A percentile compares a stretch with the other conserved stretches of the same genome.
These are phyloP conservation scores for Cichlasoma orientale DNA, from an alignment of 2,797 vertebrate species.

Conservation along the genomic window DNA sequence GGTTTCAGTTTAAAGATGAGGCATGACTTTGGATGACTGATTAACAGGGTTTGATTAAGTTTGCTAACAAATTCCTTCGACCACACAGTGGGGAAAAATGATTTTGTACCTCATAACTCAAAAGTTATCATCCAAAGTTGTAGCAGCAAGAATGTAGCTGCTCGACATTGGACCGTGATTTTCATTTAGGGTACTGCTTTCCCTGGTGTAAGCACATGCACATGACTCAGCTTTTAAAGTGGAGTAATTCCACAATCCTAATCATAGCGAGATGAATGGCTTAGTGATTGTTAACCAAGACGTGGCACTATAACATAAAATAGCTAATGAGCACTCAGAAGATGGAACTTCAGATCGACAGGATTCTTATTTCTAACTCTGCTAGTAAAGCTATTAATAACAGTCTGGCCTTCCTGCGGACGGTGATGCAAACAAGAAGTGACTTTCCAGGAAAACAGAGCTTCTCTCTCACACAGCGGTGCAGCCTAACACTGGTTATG, in stretches of 20 bases:
- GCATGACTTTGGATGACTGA: conserved; percentile 10
- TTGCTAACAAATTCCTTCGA: background rate
- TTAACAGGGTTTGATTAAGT: conserved; percentile 7
- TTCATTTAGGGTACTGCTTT: conserved; percentile 1
- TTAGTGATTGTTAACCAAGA: conserved; percentile 43
- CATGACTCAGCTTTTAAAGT: background rate
- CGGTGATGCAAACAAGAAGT: conserved; percentile 48
- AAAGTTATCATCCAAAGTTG: background rate
- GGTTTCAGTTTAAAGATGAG: conserved; percentile 8
- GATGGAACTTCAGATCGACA: conserved; percentile 57
- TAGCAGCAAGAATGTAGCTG: background rate
- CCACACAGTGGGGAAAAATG: background rate
- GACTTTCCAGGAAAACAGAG: conserved; percentile 57
- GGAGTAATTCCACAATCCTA: conserved; percentile 45
- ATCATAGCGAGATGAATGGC: conserved; percentile 45
- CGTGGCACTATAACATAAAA: conserved; percentile 27
- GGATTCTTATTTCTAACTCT: conserved; percentile 55
- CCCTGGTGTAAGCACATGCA: background rate
- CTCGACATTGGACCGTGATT: background rate
- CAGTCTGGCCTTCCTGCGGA: conserved; percentile 30
- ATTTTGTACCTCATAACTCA: conserved; percentile 2
- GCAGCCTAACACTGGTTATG: conserved; percentile 16
- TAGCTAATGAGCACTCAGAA: conserved; percentile 45
- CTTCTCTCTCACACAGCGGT: conserved; percentile 19
- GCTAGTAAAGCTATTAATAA: conserved; percentile 59